Percentiles rank a stretch among this genome's conserved stretches.
Conservation (phyloP, 2,797 vertebrate genomes). For the Chaetophractus vellerosus region DNA sequence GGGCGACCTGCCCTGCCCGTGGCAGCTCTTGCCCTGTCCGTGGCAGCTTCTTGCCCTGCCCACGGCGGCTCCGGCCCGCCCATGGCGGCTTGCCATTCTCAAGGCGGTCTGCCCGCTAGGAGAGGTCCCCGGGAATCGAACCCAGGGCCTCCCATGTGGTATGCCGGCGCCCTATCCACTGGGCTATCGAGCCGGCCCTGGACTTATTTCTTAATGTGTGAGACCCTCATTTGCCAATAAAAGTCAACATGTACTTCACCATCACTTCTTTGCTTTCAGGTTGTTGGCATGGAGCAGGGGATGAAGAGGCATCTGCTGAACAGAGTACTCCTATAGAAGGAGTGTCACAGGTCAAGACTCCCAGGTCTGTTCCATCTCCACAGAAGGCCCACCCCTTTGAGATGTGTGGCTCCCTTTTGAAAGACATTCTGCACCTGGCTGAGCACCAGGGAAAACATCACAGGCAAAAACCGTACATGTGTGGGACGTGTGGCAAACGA, state of each 20-base stretch:
- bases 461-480: background rate
- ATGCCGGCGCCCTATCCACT: no score
- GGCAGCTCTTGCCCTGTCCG: no score
- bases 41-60: no score
- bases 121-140: no score
- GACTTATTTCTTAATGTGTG: background rate
- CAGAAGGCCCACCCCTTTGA: background rate
- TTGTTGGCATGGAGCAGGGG: slow-evolving; percentile 1
- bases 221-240: background rate
- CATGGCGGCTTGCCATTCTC: no score
- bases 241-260: background rate
- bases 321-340: background rate
- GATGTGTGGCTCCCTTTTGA: background rate
- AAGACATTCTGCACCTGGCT: background rate
- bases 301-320: background rate
- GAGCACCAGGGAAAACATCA: background rate
- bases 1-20: no score
- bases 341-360: background rate
- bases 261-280: slow-evolving; percentile 62
- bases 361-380: background rate
- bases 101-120: no score
- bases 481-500: background rate
- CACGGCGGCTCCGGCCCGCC: no score
- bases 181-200: no score
- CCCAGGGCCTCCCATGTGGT: no score